Base-by-base conservation (phyloP, 92 coral and sea anemone genomes). In the Anthopleura xanthogrammica region DNA sequence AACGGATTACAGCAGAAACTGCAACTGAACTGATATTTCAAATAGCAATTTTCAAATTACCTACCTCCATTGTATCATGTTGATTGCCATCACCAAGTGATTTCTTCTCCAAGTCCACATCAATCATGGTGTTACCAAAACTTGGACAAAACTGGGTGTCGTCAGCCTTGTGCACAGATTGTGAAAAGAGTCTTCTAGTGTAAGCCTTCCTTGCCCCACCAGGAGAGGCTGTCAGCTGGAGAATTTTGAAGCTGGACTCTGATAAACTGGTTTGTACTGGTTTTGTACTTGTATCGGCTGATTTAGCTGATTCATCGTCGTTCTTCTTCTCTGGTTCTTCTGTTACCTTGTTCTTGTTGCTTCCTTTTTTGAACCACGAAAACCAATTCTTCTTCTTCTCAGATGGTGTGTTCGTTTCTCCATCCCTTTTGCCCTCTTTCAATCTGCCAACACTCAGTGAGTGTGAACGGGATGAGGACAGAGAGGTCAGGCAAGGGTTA, bases 371-470 rank as follows among this genome's bases (percentile, higher is more conserved):
- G 23, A 64, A n/a, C 72, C 72, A 64, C 11, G 41, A 64, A 22
- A 64, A 64, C 72, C 72, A 64, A n/a, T 64, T 64, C 13, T 64
- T 64, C 24, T 9, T 64, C 24, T 64, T 64, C 72, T 64, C 22
- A 10, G 29, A 4, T 19, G 72, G 40, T 64, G 19, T 46, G 4
- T 0, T 46, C 3, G 50, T 2, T 3, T 46, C 3, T 46, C 50
- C 72, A 64, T 64, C 22, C 36, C 22, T 12, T 29, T 64, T 64
- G 36, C 72, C 72, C 29, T 64, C 72, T 8, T n/a, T 2, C 23
- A 64, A 64, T 20, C 24, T 64, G 72, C 72, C 72, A n/a, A 64
- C 72, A 64, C 72, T 64, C 72, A 29, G 7, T 64, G 72, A 64
- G 72, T 64, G 72, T 20, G 14, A 2, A 17, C 5, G 36, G 12